phyloP scores from a whole-genome alignment of 2,113 vertebrate genomes.

The Phoenicopterus ruber region DNA sequence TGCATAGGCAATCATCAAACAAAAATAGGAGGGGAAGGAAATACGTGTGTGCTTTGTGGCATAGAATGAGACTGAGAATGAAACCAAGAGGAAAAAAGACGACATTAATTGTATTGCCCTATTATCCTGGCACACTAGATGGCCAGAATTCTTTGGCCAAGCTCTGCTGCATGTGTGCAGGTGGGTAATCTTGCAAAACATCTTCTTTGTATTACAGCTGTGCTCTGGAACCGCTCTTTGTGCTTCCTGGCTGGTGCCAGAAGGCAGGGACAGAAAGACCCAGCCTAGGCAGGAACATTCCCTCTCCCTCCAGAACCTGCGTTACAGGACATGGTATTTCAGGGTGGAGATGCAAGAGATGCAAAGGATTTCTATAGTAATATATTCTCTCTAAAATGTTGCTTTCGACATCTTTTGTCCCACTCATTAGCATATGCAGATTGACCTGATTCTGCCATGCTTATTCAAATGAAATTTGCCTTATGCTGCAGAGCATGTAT shows the following conservation, averaged over 20 bases:
- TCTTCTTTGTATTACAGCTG: background rate
- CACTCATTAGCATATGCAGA: background rate
- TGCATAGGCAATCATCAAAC: background rate
- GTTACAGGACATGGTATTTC: background rate
- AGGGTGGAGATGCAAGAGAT: background rate
- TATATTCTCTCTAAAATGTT: background rate
- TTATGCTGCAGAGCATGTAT: background rate
- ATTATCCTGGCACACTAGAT: background rate
- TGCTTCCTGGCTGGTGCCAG: background rate
- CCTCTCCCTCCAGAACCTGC: background rate
- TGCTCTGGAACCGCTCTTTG: background rate
- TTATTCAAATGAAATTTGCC: conserved; percentile 28
- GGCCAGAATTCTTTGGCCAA: background rate
- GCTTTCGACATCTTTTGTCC: background rate
- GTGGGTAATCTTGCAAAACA: background rate
- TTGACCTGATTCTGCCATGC: conserved; percentile 43
- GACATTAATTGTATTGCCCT: background rate
- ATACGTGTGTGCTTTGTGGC: background rate
- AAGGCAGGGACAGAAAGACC: background rate
- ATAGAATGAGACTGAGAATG: background rate
- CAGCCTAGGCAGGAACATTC: background rate
- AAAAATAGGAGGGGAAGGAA: background rate
- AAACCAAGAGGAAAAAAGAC: background rate
- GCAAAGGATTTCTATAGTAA: background rate
- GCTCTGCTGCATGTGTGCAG: background rate